Evolutionary conservation across 2,888 invertebrate species (phyloP).

Genomic region (Drosophila paracracens): DNA sequence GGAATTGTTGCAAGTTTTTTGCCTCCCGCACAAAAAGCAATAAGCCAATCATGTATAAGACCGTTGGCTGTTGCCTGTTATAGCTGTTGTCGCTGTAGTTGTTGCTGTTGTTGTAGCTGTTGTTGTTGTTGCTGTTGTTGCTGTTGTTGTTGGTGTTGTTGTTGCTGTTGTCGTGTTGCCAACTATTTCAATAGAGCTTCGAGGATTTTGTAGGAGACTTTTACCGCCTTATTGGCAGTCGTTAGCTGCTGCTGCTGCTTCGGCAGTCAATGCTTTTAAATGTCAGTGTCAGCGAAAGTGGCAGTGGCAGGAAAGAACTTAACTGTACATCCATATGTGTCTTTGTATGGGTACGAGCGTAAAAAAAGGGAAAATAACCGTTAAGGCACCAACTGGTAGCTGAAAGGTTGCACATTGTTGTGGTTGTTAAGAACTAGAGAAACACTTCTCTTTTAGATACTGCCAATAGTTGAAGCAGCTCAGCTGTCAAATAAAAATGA

Average conservation of each 20-base stretch:
- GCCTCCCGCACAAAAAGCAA: conserved; percentile 12
- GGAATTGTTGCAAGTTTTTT: conserved; percentile 13
- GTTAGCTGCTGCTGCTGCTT: conserved; percentile 43
- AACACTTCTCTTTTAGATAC: conserved; percentile 5
- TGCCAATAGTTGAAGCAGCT: conserved; percentile 6
- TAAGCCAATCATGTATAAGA: conserved; percentile 78
- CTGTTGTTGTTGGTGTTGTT: conserved; percentile 10
- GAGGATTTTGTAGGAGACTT: conserved; percentile 27
- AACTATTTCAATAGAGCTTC: conserved; percentile 52
- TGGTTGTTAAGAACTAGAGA: conserved; percentile 12
- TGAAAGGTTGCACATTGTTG: conserved; percentile 44
- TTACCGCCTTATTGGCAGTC: conserved; percentile 58
- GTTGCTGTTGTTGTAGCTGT: conserved; percentile 17
- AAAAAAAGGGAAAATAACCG: conserved; percentile 20
- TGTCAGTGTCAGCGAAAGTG: conserved; percentile 75
- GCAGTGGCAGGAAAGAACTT: conserved; percentile 18
- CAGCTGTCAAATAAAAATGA: conserved; percentile 40
- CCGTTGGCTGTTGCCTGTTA: conserved; percentile 39
- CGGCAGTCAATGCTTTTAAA: conserved; percentile 62
- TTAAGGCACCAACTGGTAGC: conserved; percentile 21
- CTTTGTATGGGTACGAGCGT: background rate
- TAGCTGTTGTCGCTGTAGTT: background rate
- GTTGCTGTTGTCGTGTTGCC: conserved; percentile 44
- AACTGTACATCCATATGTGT: conserved; percentile 16
- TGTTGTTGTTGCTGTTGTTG: conserved; percentile 35